Conservation (phyloP, 2,797 vertebrate genomes). For the Phaenicophaeus curvirostris region DNA sequence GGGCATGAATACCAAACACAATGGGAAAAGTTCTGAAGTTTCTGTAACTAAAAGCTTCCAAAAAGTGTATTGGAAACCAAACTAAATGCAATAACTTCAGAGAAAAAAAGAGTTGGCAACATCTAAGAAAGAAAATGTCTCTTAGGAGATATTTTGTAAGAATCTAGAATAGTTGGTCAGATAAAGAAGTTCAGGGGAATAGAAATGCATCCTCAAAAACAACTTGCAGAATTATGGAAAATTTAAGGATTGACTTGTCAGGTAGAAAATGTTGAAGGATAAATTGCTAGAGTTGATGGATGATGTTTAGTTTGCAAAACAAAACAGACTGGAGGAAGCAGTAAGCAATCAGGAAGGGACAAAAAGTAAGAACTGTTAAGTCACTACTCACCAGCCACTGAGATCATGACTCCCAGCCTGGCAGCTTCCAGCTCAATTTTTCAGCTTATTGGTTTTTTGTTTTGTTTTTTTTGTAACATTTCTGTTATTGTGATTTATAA, state of each 20-base stretch:
- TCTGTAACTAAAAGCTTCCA: conserved; percentile 21
- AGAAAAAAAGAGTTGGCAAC: conserved; percentile 17
- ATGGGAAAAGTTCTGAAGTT: conserved; percentile 28
- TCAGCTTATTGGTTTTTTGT: background rate
- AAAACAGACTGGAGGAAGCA: background rate
- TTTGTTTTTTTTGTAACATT: background rate
- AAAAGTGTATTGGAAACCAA: conserved; percentile 24
- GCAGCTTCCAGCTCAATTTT: background rate
- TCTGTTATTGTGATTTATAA: background rate
- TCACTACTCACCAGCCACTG: background rate
- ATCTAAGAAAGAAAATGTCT: background rate
- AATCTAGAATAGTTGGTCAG: background rate
- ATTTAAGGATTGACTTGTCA: background rate
- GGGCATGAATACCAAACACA: conserved; percentile 27
- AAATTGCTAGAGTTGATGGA: background rate
- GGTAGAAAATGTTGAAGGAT: background rate
- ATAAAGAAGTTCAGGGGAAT: background rate
- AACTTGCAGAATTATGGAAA: background rate
- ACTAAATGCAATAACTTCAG: conserved; percentile 15
- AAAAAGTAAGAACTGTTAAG: background rate
- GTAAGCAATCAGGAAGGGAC: background rate
- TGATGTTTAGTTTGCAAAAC: background rate
- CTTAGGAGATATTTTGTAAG: conserved; percentile 23
- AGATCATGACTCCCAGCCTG: background rate
- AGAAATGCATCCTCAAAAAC: background rate